A percentile compares a stretch with the other conserved stretches of the same genome.
Evolutionary conservation across 1,140 invertebrate species (phyloP).

Genomic region (Argopecten irradians): DNA sequence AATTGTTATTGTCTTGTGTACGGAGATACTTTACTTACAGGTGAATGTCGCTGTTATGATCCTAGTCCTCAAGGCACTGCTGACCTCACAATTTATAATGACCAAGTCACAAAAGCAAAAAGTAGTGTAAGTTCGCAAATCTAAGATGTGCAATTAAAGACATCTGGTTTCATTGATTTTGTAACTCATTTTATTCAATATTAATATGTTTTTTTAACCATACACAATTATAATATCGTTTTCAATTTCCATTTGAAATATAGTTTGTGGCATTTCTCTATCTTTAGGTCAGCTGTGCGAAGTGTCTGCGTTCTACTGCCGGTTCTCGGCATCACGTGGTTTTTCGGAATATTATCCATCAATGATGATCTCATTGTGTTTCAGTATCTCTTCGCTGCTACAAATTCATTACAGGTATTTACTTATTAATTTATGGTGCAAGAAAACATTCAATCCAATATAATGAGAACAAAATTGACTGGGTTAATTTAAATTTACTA

Average conservation of each 20-base stretch:
- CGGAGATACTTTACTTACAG: not conserved
- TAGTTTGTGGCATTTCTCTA: not conserved
- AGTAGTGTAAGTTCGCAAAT: not conserved
- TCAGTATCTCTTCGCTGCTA: constrained; percentile 62
- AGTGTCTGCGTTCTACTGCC: constrained; percentile 56
- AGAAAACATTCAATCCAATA: too few relatives aligned
- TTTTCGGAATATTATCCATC: constrained; percentile 62
- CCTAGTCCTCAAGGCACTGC: not conserved
- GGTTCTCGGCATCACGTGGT: constrained; percentile 60
- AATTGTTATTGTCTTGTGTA: too few relatives aligned
- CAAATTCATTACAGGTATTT: constrained; percentile 63
- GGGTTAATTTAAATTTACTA: not conserved
- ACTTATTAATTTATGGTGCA: not conserved
- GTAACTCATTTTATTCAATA: too few relatives aligned
- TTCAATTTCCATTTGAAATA: too few relatives aligned
- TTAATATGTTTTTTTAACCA: too few relatives aligned
- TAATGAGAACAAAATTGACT: not conserved
- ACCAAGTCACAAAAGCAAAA: not conserved
- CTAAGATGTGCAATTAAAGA: too few relatives aligned
- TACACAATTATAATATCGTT: too few relatives aligned
- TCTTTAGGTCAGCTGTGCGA: constrained; percentile 53
- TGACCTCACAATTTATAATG: not conserved
- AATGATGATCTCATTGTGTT: constrained; percentile 57
- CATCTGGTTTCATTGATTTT: too few relatives aligned
- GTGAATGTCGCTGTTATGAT: not conserved